Conservation (phyloP, 2,888 invertebrate species). For the Oligia latruncula region DNA sequence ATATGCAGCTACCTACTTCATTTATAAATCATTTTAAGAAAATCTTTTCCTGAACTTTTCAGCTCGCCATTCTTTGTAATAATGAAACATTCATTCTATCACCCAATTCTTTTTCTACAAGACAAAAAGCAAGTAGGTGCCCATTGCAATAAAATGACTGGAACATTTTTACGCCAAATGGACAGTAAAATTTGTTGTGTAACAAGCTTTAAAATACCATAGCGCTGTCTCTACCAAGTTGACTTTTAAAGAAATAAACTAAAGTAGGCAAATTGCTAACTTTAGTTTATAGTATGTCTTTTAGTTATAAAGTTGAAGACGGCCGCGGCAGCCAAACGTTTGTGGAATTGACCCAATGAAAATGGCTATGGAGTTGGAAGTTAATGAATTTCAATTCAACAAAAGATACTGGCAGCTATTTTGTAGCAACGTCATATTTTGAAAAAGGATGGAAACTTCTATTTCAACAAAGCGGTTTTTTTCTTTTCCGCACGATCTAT, state of each 20-base stretch:
- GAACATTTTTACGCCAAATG: conserved; percentile 10
- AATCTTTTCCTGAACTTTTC: background rate
- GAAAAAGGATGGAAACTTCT: too few relatives aligned
- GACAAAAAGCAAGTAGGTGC: background rate
- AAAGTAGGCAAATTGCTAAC: conserved; percentile 29
- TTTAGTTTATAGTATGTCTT: conserved; percentile 22
- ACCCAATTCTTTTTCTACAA: background rate
- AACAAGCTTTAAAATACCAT: conserved; percentile 35
- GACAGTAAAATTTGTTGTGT: background rate
- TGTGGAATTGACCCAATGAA: background rate
- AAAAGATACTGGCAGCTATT: background rate
- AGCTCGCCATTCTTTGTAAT: background rate
- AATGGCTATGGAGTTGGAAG: background rate
- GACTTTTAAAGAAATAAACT: conserved; percentile 32
- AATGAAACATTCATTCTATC: conserved; percentile 6
- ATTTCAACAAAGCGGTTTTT: background rate
- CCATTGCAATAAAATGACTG: background rate
- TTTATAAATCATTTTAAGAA: background rate
- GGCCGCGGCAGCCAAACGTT: conserved; percentile 9
- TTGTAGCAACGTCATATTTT: background rate
- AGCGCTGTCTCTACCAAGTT: conserved; percentile 10
- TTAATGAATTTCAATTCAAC: background rate
- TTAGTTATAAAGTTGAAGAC: conserved; percentile 19
- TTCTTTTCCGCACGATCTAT: background rate
- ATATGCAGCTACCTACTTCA: background rate